Base-by-base conservation (phyloP, 2,113 vertebrate genomes). In the Spea multiplicata region DNA sequence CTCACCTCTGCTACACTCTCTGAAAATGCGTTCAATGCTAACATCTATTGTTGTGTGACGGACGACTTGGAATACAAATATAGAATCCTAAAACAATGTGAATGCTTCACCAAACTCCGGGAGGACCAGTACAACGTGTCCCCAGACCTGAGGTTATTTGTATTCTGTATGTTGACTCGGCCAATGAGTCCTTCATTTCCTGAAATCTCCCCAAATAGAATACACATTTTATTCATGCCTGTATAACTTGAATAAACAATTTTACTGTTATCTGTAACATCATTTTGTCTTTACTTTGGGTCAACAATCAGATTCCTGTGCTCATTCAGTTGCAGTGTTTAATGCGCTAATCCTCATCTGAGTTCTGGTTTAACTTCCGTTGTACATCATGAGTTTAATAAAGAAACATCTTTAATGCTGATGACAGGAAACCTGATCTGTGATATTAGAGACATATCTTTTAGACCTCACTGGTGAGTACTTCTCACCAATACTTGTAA, bases 391-490 rank as follows among this genome's bases (percentile, higher is more conserved):
- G 57, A 49, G 52, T 50, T 52, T 47, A 45, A 44, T 55, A 30
- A 68, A 76, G 44, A 66, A n/a, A 52, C 65, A 14, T 55, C 30
- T 16, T 47, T 6, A 53, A 44, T 17, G 74, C 74, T 76, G 50
- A 76, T 59, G 48, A 66, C 66, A n/a, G 62, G 50, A n/a, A 67
- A 76, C 68, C 45, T 59, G 74, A 76, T 76, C 57, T 46, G 44
- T 48, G 30, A 68, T 57, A 76, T 68, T 68, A 55, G 62, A 45
- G 49, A 57, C 74, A 68, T 55, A 44, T 66, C 46, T 30, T 67
- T 67, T 44, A 68, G 17, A 45, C 44, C 65, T 67, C 17, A 67
- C 44, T 4, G 50, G 64, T 47, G 16, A 16, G 65, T 65, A 45
- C 61, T 76, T 76, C 62, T 76, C 62, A 75, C 66, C 67, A 10